Conservation (phyloP, 2,113 vertebrate species). For the Perca fluviatilis region DNA sequence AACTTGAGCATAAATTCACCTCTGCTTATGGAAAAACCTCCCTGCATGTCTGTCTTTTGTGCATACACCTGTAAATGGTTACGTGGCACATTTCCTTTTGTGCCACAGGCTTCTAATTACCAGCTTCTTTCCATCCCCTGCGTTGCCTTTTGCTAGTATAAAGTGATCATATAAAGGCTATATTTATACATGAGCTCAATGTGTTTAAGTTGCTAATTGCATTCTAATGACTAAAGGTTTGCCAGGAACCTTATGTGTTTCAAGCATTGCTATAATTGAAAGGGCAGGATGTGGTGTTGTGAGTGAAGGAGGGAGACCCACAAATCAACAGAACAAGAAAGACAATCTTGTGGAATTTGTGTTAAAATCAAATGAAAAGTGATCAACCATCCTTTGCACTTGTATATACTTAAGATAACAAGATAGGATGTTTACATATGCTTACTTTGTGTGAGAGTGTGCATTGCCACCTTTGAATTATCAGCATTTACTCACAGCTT, state of each 20-base stretch:
- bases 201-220: conserved; percentile 69
- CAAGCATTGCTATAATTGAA: conserved; percentile 55
- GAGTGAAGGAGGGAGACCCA: conserved; percentile 18
- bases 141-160: conserved; percentile 37
- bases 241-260: conserved; percentile 61
- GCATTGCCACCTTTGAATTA: not conserved
- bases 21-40: not conserved
- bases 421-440: conserved; percentile 19
- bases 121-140: conserved; percentile 47
- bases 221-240: conserved; percentile 70
- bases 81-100: conserved; percentile 65
- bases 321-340: conserved; percentile 26
- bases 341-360: conserved; percentile 5
- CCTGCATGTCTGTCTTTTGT: conserved; percentile 32
- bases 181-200: conserved; percentile 67
- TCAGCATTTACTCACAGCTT: not conserved
- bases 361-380: conserved; percentile 2
- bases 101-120: conserved; percentile 68
- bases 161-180: conserved; percentile 70
- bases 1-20: conserved; percentile 8
- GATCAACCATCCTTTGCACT: not conserved
- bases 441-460: not conserved
- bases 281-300: conserved; percentile 54
- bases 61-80: conserved; percentile 57
- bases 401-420: not conserved